Base-by-base conservation (phyloP, 2,113 vertebrate species). In the Mastomys coucha region DNA sequence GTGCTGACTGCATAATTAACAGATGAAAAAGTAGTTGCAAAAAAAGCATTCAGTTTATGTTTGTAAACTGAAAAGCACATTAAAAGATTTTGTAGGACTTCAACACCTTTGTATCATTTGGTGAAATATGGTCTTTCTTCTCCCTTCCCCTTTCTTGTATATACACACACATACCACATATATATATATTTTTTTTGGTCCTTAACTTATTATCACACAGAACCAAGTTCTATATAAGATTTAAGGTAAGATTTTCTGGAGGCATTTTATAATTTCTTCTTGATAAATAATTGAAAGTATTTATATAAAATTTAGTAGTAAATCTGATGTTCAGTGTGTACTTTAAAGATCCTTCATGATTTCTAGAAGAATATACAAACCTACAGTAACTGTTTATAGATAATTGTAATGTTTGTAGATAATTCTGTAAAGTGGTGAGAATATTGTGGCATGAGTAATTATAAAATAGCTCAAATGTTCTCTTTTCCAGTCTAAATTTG, bases 401-500 rank as follows among this genome's bases (percentile, higher is more conserved):
- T n/a, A n/a, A n/a, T n/a, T n/a, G n/a, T n/a, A n/a, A n/a, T n/a
- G n/a, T n/a, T n/a, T n/a, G n/a, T 28, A 51, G 13, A 39, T 70
- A 89, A 88, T 53, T 26, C 2, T 42, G 53, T 58, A 80, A 45
- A 90, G 67, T 82, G 19, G 17, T 65, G 2, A 92, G 45, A 17
- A 56, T 60, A 88, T 22, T 72, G 11, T 88, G 22, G 2, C 11
- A 92, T 60, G 24, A 65, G 11, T 73, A 85, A 4, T 88, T 90
- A n/a, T 51, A 49, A 86, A 3, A n/a, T 65, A 26, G 2, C 56
- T 73, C 26, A 22, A 45, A 65, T 91, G 22, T 60, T 92, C 8
- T 72, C 12, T 91, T 88, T 94, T 73, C 87, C 36, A 26, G 45
- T 91, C 36, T 91, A 42, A 85, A 76, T 91, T 73, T 95, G 51